These are phyloP conservation scores for Xylocampa areola DNA, from an alignment of 2,888 invertebrate species.

Conservation along the genomic window DNA sequence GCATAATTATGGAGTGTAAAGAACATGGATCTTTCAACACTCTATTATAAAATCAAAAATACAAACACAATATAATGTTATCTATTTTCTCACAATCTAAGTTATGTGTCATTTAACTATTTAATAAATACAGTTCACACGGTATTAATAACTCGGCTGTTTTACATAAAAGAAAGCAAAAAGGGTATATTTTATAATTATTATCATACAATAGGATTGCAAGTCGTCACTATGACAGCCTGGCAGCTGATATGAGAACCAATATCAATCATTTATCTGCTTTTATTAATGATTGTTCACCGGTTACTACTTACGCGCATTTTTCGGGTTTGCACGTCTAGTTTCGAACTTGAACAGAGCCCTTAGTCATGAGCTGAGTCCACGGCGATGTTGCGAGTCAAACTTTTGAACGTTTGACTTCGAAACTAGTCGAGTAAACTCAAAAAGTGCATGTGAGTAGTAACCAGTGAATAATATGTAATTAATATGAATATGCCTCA, in stretches of 20 bases:
- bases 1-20: conserved; percentile 11
- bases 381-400: no score
- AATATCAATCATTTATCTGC: conserved; percentile 8
- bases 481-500: no score
- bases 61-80: conserved; percentile 43
- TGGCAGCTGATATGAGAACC: conserved; percentile 13
- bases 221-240: conserved; percentile 3
- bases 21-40: conserved; percentile 39
- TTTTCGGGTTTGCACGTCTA: no score
- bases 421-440: no score
- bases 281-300: background rate
- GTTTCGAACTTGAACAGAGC: no score
- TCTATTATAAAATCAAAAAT: conserved; percentile 29
- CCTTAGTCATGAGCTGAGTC: no score
- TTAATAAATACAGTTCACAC: conserved; percentile 54
- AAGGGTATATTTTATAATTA: conserved; percentile 34
- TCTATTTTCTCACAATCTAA: conserved; percentile 60
- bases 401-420: no score
- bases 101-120: conserved; percentile 41
- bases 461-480: no score
- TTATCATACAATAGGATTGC: conserved; percentile 45
- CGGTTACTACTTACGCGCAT: no score
- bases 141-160: conserved; percentile 34
- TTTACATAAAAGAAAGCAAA: conserved; percentile 49
- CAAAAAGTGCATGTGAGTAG: no score